Conservation (phyloP, 35 echinoderm and acorn worm genomes). For the Acanthaster planci region DNA sequence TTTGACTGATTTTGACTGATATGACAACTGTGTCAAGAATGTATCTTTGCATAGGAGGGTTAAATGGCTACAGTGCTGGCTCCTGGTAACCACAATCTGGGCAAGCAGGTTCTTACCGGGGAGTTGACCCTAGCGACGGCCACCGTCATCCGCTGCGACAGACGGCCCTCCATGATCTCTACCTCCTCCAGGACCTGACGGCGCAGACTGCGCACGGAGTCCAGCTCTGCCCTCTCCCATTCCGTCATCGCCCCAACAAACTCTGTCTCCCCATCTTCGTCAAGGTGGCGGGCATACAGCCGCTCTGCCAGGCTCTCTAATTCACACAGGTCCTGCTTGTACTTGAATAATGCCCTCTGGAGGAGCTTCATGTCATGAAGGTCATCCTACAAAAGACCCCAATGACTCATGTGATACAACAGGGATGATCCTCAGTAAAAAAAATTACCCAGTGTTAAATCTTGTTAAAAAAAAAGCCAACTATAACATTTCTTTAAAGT, state of each 20-base stretch:
- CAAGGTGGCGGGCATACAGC: not conserved
- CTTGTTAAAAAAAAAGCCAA: too few species aligned
- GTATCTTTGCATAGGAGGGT: too few species aligned
- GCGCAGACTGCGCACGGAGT: not conserved
- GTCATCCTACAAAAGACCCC: not conserved
- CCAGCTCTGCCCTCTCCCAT: not conserved
- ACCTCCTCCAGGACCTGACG: constrained; percentile 1
- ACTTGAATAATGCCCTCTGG: constrained; percentile 47
- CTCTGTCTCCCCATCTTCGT: not conserved
- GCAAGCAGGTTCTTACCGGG: not conserved
- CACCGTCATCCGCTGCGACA: not conserved
- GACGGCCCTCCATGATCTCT: constrained; percentile 8
- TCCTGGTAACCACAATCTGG: too few species aligned
- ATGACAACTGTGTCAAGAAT: too few species aligned
- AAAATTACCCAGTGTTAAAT: too few species aligned
- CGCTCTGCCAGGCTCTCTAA: constrained; percentile 32
- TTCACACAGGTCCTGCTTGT: constrained; percentile 35
- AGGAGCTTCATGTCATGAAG: constrained; percentile 45
- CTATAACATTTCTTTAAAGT: too few species aligned
- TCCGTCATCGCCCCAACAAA: not conserved
- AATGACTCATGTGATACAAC: too few species aligned
- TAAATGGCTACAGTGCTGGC: too few species aligned
- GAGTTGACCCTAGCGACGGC: not conserved
- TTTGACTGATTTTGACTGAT: too few species aligned
- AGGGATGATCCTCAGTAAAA: too few species aligned